Conservation (phyloP, 2,888 invertebrate genomes). For the Andrena chrysosceles region DNA sequence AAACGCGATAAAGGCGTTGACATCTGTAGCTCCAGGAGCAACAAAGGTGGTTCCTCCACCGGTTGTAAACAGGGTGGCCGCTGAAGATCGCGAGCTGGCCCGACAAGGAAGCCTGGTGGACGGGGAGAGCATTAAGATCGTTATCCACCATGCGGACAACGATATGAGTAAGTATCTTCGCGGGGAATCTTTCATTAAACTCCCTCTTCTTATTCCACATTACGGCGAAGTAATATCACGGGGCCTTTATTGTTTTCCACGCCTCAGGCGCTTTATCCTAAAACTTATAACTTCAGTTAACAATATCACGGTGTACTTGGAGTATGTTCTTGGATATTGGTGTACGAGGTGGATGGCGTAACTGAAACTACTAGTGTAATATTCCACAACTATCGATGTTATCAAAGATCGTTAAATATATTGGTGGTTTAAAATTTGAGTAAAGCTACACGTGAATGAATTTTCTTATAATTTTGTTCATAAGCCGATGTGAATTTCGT, state of each 20-base stretch:
- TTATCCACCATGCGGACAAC: constrained; percentile 95
- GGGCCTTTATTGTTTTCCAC: not conserved
- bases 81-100: constrained; percentile 88
- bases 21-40: constrained; percentile 83
- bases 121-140: constrained; percentile 96
- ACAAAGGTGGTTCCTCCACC: constrained; percentile 85
- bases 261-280: not conserved
- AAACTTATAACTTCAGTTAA: constrained; percentile 10
- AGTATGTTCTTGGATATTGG: not conserved
- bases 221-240: not conserved
- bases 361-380: not conserved
- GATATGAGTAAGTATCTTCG: constrained; percentile 80
- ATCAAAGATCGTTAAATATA: not conserved
- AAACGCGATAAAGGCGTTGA: constrained; percentile 86
- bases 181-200: constrained; percentile 27
- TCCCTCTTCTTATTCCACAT: not conserved
- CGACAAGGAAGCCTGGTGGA: constrained; percentile 94
- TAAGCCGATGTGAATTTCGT: too few relatives aligned
- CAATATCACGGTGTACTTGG: not conserved
- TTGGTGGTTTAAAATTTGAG: too few relatives aligned
- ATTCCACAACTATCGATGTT: not conserved
- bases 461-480: too few relatives aligned
- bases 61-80: constrained; percentile 88
- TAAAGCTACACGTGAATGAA: too few relatives aligned
- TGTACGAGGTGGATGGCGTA: not conserved